Base-by-base conservation (phyloP, 35 echinoderm and acorn worm species). In the Acanthaster planci region DNA sequence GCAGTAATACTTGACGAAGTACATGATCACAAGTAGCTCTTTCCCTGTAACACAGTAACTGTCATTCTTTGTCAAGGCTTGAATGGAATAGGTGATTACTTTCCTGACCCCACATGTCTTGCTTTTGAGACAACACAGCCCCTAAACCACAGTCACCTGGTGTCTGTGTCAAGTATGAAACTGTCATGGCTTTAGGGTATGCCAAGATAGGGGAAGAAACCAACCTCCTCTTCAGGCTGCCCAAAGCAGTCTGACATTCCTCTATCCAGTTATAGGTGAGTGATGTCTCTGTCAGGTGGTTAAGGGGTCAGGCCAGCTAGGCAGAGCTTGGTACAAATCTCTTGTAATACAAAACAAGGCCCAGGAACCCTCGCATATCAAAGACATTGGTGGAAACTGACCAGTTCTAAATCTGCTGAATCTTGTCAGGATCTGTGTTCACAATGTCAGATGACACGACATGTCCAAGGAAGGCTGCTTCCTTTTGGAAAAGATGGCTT, bases 401-500 rank as follows among this genome's bases (percentile, higher is more conserved):
- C 84, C 84, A 86, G 5, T 37, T 12, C 38, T 35, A 16, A 42
- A 86, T 47, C 26, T 67, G 40, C 0, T 36, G 40, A 26, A 54
- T 76, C 55, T 86, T 86, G 38, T 18, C 47, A 26, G 84, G 84
- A 50, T 86, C 84, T 76, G 84, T 60, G 27, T 30, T 31, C 7
- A 86, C 84, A 75, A 59, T 68, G n/a, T 21, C 18, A 16, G 30
- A 22, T 38, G 40, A 34, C 23, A 86, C 67, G 16, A 57, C 30
- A 34, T 83, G 51, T 12, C 82, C 82, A 1, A 84, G 35, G 54
- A 36, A 84, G 1, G 52, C 38, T 19, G 39, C 82, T 31, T n/a
- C n/a, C n/a, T n/a, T n/a, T n/a, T 76, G 16, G 83, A 97, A 93
- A 1, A 93, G 37, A 19, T 83, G 16, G 79, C 90, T 92, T 30